These are phyloP conservation scores for Mallotus villosus DNA, from an alignment of 2,797 vertebrate species.

Conservation along the genomic window DNA sequence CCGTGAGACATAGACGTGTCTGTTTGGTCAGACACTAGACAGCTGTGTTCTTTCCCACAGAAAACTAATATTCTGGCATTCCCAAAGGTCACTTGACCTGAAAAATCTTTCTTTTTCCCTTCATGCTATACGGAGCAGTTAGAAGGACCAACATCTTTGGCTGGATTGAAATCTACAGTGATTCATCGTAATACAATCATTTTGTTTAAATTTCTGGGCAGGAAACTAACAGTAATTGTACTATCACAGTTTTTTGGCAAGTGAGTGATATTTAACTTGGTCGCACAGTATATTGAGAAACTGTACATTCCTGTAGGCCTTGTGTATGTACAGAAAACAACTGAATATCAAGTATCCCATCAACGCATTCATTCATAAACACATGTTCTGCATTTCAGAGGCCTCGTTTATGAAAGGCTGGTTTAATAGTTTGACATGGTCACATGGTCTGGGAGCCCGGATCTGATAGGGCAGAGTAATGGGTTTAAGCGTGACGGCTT, in stretches of 20 bases:
- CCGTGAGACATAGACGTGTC: slow-evolving; percentile 61
- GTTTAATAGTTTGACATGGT: slow-evolving; percentile 60
- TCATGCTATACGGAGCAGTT: slow-evolving; percentile 69
- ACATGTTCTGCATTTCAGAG: slow-evolving; percentile 69
- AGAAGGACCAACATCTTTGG: slow-evolving; percentile 53
- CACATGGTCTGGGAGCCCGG: slow-evolving; percentile 63
- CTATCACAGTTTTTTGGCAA: neutral
- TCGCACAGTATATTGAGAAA: neutral
- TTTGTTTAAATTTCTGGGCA: too few relatives aligned
- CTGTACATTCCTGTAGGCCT: neutral
- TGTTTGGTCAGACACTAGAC: slow-evolving; percentile 61
- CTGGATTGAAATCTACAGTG: too few relatives aligned
- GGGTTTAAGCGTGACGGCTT: slow-evolving; percentile 76
- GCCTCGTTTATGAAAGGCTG: slow-evolving; percentile 60
- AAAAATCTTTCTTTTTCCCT: slow-evolving; percentile 50
- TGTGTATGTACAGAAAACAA: slow-evolving; percentile 37
- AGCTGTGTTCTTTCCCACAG: slow-evolving; percentile 74
- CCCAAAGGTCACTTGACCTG: slow-evolving; percentile 66
- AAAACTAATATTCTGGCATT: slow-evolving; percentile 66
- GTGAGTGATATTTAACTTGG: neutral
- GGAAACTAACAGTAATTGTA: neutral
- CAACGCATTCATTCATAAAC: slow-evolving; percentile 67
- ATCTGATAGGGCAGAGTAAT: slow-evolving; percentile 75
- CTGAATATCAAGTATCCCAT: slow-evolving; percentile 64
- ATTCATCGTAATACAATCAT: too few relatives aligned